Base-by-base conservation (phyloP, 2,113 vertebrate species). In the Mugil cephalus region DNA sequence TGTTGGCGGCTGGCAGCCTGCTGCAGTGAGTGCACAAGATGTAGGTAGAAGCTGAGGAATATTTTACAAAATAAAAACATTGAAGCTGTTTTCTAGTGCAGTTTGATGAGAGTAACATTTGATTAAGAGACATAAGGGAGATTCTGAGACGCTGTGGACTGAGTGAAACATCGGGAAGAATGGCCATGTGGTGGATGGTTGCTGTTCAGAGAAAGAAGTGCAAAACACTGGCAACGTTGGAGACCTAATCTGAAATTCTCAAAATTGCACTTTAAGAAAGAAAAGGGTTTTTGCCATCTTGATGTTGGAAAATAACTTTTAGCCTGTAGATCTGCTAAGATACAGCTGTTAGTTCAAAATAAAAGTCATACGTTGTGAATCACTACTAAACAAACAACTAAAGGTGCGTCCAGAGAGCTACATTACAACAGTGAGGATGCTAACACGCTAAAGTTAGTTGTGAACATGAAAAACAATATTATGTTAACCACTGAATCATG, bases 1-100 rank as follows among this genome's bases (percentile, higher is more conserved):
- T 65, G 56, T 60, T 66, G 55, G 75, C 72, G 80, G 84, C 77
- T 66, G 69, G 82, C 48, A 60, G 70, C 87, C 80, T 80, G 77
- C 64, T 65, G 86, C 56, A 18, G 17, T 21, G 13, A 67, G 38
- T 18, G 54, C 55, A 73, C 53, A 66, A 36, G 70, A 74, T 77
- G 40, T 59, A 64, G 43, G 34, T 45, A 24, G 68, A 79, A 62
- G 39, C 36, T 34, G 6, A 9, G 6, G 8, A 63, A 17, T n/a
- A 48, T 24, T 35, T 46, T 10, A n/a, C 48, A 38, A 36, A 47
- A 30, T 21, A 64, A 47, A 53, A 30, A 21, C 43, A 61, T 63
- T 5, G 18, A 1, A 10, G 4, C 11, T 13, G 47, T 39, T 19
- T 8, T 53, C 35, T 11, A 6, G 35, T 54, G 7, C 19, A 30